A percentile compares a stretch with the other conserved stretches of the same genome.
phyloP scores from a whole-genome alignment of 2,113 vertebrate genomes.

The Notothenia coriiceps region DNA sequence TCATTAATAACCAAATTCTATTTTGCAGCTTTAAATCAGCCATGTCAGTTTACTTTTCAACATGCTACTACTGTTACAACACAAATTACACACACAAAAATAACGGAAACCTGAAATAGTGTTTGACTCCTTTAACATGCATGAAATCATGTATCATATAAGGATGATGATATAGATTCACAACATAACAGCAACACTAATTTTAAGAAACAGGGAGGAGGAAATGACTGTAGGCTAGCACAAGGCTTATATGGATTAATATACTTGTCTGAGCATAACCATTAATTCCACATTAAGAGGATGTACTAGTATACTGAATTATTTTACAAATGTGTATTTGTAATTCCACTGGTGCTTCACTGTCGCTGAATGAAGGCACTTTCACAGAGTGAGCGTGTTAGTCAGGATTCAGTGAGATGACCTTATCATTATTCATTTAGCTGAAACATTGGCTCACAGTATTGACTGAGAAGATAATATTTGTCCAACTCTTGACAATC shows the following conservation, averaged over 20 bases:
- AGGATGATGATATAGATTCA: not conserved
- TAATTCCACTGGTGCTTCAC: constrained; percentile 12
- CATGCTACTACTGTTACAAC: not conserved
- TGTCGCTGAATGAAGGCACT: constrained; percentile 33
- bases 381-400: constrained; percentile 28
- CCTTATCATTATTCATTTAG: constrained; percentile 67
- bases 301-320: not conserved
- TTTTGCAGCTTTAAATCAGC: not conserved
- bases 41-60: not conserved
- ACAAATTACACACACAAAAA: not conserved
- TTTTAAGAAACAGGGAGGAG: not conserved
- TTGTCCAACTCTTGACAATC: constrained; percentile 36
- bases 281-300: not conserved
- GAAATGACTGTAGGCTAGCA: not conserved
- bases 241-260: not conserved
- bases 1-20: not conserved
- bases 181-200: not conserved
- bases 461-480: constrained; percentile 58
- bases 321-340: not conserved
- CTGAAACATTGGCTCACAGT: constrained; percentile 40
- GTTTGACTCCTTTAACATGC: not conserved
- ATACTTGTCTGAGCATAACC: not conserved
- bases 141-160: not conserved
- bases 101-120: not conserved
- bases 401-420: constrained; percentile 49